A percentile compares a stretch with the other conserved stretches of the same genome.
phyloP scores from a whole-genome alignment of 2,797 vertebrate species.

The Ptychadena robeensis region DNA sequence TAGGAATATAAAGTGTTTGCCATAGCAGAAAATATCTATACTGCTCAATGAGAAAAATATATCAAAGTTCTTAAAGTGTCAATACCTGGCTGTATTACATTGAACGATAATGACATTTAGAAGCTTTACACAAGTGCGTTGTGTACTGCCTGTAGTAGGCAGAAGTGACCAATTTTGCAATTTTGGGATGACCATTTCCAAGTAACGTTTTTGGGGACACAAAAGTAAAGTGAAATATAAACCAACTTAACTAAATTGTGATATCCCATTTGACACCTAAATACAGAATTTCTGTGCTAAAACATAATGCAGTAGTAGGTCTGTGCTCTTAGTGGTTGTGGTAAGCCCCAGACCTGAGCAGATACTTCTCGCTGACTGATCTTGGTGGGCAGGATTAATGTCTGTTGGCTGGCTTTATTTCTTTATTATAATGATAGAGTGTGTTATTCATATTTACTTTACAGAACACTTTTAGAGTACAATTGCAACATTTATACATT shows the following conservation, averaged over 20 bases:
- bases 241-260: neutral
- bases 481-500: neutral
- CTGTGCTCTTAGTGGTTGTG: neutral
- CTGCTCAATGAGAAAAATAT: neutral
- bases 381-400: neutral
- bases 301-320: neutral
- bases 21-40: neutral
- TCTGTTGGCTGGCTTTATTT: too few species aligned
- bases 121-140: neutral
- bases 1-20: constrained; percentile 8
- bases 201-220: neutral
- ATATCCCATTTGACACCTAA: neutral
- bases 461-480: too few species aligned
- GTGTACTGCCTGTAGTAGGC: neutral
- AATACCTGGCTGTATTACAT: neutral
- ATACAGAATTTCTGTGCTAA: neutral
- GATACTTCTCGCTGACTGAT: neutral
- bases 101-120: neutral
- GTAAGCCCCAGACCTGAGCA: neutral
- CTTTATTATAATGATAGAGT: too few species aligned
- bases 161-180: neutral
- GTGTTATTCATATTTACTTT: too few species aligned
- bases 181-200: neutral
- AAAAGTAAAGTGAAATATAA: neutral
- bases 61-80: too few species aligned